Conservation (phyloP, 2,888 invertebrate genomes). For the Selenia dentaria region DNA sequence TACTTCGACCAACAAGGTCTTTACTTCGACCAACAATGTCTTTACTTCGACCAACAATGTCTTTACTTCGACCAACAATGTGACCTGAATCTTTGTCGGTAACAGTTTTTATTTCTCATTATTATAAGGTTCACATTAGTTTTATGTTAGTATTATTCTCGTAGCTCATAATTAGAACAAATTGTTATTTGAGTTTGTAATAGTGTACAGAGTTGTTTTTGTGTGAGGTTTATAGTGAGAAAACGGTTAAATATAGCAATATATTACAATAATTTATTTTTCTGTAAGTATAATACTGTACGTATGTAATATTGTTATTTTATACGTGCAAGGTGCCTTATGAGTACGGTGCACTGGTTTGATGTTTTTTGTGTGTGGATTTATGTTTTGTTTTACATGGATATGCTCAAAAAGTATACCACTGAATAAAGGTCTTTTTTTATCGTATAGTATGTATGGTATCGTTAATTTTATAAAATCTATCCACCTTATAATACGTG, state of each 20-base stretch:
- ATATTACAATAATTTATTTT: conserved; percentile 20
- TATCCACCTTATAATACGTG: too few species aligned
- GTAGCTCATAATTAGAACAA: conserved; percentile 30
- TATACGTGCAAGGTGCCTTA: conserved; percentile 47
- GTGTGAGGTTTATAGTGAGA: conserved; percentile 26
- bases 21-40: too few species aligned
- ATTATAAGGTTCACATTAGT: conserved; percentile 52
- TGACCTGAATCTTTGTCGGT: conserved; percentile 12
- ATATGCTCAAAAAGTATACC: too few species aligned
- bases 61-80: too few species aligned
- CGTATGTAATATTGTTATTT: conserved; percentile 8
- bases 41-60: too few species aligned
- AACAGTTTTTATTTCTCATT: conserved; percentile 40
- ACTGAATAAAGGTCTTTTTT: too few species aligned
- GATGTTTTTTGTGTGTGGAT: too few species aligned
- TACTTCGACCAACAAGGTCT: too few species aligned
- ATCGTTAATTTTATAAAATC: too few species aligned
- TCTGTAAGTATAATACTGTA: conserved; percentile 1
- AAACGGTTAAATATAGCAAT: conserved; percentile 24
- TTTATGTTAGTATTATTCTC: conserved; percentile 52
- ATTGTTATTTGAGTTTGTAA: conserved; percentile 9
- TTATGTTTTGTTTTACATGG: too few species aligned
- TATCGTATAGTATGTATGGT: too few species aligned
- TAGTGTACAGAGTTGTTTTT: conserved; percentile 15
- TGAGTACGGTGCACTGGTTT: conserved; percentile 43